Conservation (phyloP, 2,113 vertebrate species). For the Urocolius indicus region DNA sequence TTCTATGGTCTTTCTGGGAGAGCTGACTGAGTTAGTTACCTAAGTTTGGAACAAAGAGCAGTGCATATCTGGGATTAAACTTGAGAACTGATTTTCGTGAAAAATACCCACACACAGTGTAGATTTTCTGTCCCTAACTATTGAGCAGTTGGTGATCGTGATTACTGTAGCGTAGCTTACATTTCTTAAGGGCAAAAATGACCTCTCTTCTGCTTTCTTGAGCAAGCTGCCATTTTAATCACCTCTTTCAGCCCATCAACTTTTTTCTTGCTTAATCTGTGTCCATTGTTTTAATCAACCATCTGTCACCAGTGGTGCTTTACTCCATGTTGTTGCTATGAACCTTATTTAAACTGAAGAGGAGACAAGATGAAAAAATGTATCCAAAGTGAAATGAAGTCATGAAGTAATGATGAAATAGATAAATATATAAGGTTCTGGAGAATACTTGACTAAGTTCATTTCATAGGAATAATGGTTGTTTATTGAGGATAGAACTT, state of each 20-base stretch:
- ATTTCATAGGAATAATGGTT: background rate
- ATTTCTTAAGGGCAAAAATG: conserved; percentile 60
- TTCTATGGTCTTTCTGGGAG: background rate
- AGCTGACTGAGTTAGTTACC: background rate
- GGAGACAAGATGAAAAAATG: background rate
- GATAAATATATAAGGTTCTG: background rate
- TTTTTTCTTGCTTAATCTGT: conserved; percentile 54
- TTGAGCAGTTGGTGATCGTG: conserved; percentile 45
- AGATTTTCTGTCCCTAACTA: conserved; percentile 31
- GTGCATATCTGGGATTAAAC: background rate
- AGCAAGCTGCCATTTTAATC: conserved; percentile 64
- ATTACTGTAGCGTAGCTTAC: conserved; percentile 53
- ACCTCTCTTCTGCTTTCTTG: conserved; percentile 65
- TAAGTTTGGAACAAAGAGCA: background rate
- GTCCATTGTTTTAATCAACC: conserved; percentile 54
- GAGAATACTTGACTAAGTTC: background rate
- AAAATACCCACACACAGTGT: background rate
- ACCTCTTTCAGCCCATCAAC: conserved; percentile 40
- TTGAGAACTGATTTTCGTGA: conserved; percentile 13
- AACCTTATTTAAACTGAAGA: conserved; percentile 19
- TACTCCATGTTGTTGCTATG: conserved; percentile 5
- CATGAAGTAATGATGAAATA: background rate
- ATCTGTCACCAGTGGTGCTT: conserved; percentile 65
- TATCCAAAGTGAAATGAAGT: background rate
- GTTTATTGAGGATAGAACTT: background rate